These are phyloP conservation scores for Scaptomyza hsui DNA, from an alignment of 1,140 invertebrate genomes.

Conservation along the genomic window DNA sequence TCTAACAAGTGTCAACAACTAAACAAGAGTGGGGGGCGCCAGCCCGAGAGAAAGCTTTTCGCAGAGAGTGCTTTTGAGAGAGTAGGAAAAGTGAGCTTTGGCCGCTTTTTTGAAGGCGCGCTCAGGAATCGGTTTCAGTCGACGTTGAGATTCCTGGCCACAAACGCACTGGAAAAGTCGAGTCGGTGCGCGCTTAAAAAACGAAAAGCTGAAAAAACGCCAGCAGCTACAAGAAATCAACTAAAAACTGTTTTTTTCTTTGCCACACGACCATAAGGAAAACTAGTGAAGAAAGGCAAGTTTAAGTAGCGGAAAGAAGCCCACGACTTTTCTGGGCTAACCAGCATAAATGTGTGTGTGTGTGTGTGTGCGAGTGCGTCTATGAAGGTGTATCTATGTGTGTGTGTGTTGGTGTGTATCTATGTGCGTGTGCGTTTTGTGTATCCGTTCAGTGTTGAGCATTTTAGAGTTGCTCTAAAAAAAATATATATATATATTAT, in stretches of 20 bases:
- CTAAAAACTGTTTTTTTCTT: slow-evolving; percentile 55
- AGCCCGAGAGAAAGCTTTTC: slow-evolving; percentile 10
- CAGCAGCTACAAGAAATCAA: slow-evolving; percentile 56
- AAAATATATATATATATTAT: slow-evolving; percentile 21
- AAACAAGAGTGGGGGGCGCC: background rate
- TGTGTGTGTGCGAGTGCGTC: slow-evolving; percentile 15
- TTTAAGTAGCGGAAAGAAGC: slow-evolving; percentile 64
- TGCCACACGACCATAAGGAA: slow-evolving; percentile 55
- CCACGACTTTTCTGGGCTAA: slow-evolving; percentile 28
- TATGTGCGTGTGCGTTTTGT: slow-evolving; percentile 64
- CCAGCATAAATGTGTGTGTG: slow-evolving; percentile 27
- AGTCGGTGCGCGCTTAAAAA: slow-evolving; percentile 42
- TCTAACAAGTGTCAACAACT: slow-evolving; percentile 77
- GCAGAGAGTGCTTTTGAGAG: slow-evolving; percentile 57
- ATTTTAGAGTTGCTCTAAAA: slow-evolving; percentile 62
- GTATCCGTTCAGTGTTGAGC: slow-evolving; percentile 60
- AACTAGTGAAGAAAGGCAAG: slow-evolving; percentile 67
- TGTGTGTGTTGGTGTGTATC: slow-evolving; percentile 39
- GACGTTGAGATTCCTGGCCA: slow-evolving; percentile 74
- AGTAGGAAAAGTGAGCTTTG: slow-evolving; percentile 22
- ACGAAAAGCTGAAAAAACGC: slow-evolving; percentile 67
- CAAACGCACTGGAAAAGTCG: slow-evolving; percentile 42
- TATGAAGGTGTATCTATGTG: slow-evolving; percentile 25
- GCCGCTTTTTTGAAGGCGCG: slow-evolving; percentile 24
- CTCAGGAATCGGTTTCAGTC: slow-evolving; percentile 63